Evolutionary conservation across 2,113 vertebrate species (phyloP).

Genomic region (Mustela nigripes): DNA sequence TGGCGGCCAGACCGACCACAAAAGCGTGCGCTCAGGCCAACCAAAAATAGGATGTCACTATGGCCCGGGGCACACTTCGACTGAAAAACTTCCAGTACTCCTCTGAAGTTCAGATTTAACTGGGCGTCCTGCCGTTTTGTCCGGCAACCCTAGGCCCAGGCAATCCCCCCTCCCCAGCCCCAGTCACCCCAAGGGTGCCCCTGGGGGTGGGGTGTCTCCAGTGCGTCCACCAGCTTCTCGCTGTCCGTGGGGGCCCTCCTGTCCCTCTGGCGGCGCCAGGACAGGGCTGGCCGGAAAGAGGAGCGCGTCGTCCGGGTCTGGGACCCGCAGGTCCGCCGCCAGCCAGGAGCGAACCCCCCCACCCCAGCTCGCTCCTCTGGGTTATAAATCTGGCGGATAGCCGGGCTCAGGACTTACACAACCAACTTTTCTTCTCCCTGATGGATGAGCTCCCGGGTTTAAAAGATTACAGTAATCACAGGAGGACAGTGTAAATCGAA

Average conservation of each 20-base stretch:
- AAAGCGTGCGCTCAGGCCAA: not conserved
- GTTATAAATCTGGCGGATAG: slow-evolving; percentile 84
- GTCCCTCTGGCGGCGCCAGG: not conserved
- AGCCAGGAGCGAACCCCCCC: slow-evolving; percentile 4
- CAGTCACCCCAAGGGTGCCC: fast-evolving
- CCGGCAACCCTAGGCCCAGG: not conserved
- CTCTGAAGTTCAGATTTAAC: not conserved
- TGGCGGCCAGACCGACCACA: not conserved
- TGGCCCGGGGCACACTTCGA: not conserved
- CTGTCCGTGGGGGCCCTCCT: not conserved
- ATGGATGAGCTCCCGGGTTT: slow-evolving; percentile 87
- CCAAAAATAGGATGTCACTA: not conserved
- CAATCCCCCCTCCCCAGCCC: not conserved
- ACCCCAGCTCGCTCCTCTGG: not conserved
- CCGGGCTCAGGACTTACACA: slow-evolving; percentile 78
- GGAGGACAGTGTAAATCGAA: slow-evolving; percentile 91
- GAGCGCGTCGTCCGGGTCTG: not conserved
- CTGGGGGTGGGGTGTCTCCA: no score
- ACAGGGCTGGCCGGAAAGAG: not conserved
- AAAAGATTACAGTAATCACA: slow-evolving; percentile 94
- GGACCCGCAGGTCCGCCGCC: not conserved
- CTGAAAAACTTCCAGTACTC: not conserved
- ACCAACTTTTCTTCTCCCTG: slow-evolving; percentile 85
- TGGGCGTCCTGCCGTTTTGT: not conserved
- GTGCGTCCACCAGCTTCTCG: not conserved